A percentile compares a stretch with the other conserved stretches of the same genome.
Conservation (phyloP, 2,888 invertebrate species). For the Pristionchus maxplancki region DNA sequence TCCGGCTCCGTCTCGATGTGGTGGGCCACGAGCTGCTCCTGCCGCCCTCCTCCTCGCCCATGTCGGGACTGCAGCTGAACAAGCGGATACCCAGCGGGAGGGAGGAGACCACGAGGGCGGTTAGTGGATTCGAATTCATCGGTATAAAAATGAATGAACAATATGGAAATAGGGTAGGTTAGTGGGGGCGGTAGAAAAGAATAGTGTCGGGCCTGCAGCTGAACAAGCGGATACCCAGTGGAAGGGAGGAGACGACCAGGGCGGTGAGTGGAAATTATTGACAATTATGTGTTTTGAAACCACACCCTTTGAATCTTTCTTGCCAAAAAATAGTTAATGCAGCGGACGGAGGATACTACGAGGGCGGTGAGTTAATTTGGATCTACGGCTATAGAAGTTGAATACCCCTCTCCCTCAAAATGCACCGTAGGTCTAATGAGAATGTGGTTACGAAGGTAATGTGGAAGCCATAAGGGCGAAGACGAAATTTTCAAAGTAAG, state of each 20-base stretch:
- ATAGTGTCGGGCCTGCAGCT: slow-evolving; percentile 92
- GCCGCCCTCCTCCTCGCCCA: slow-evolving; percentile 94
- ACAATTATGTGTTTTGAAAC: too few relatives aligned
- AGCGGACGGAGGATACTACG: too few relatives aligned
- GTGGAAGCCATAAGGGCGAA: too few relatives aligned
- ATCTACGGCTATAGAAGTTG: too few relatives aligned
- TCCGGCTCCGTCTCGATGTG: slow-evolving; percentile 83
- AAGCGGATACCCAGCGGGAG: slow-evolving; percentile 96
- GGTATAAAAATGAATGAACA: background rate
- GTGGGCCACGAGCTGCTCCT: slow-evolving; percentile 95
- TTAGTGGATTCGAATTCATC: too few relatives aligned
- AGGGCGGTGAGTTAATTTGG: too few relatives aligned
- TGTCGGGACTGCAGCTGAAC: slow-evolving; percentile 94
- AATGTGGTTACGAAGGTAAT: too few relatives aligned
- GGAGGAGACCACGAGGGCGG: slow-evolving; percentile 83
- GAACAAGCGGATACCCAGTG: slow-evolving; percentile 93
- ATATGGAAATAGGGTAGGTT: background rate
- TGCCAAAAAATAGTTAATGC: too few relatives aligned
- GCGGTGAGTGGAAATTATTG: slow-evolving; percentile 77
- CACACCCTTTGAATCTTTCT: too few relatives aligned
- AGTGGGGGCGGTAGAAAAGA: background rate
- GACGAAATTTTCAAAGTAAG: too few relatives aligned
- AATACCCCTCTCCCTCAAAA: too few relatives aligned
- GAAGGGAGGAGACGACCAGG: slow-evolving; percentile 86
- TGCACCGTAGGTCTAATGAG: too few relatives aligned